phyloP scores from a whole-genome alignment of 2,888 invertebrate species.

The Nudaria mundana region DNA sequence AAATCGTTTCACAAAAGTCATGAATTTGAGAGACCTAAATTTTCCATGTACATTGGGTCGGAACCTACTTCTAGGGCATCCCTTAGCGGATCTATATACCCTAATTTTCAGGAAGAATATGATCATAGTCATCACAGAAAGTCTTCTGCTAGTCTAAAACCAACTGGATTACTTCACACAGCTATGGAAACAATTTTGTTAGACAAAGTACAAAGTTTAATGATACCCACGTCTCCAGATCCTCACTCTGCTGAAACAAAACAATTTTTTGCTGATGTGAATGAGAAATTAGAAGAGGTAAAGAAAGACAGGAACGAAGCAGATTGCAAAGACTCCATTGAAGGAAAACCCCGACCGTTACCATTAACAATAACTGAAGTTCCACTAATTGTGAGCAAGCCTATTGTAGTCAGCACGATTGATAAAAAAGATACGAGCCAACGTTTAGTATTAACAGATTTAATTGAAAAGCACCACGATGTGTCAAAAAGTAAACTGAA shows the following conservation, averaged over 20 bases:
- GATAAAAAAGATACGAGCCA: constrained; percentile 19
- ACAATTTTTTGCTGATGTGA: constrained; percentile 67
- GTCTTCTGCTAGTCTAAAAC: constrained; percentile 41
- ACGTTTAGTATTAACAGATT: constrained; percentile 45
- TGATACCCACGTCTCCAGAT: constrained; percentile 65
- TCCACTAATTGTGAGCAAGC: constrained; percentile 22
- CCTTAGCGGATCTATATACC: constrained; percentile 54
- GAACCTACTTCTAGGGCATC: constrained; percentile 68
- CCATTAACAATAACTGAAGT: constrained; percentile 13
- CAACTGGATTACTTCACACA: constrained; percentile 69
- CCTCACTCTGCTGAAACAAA: constrained; percentile 40
- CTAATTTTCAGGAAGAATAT: constrained; percentile 43
- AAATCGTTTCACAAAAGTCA: constrained; percentile 59
- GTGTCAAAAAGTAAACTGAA: constrained; percentile 11
- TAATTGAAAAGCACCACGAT: constrained; percentile 10
- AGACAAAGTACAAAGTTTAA: constrained; percentile 73
- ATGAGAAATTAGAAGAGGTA: constrained; percentile 59
- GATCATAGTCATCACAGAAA: constrained; percentile 51
- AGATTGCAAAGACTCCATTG: constrained; percentile 15
- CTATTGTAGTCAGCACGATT: constrained; percentile 20
- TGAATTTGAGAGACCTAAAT: constrained; percentile 52
- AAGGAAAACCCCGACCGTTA: constrained; percentile 24
- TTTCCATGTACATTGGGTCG: constrained; percentile 74
- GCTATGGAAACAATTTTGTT: constrained; percentile 81
- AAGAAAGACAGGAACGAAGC: constrained; percentile 45